Evolutionary conservation across 2,888 invertebrate genomes (phyloP).

Genomic region (Luperina nickerlii): DNA sequence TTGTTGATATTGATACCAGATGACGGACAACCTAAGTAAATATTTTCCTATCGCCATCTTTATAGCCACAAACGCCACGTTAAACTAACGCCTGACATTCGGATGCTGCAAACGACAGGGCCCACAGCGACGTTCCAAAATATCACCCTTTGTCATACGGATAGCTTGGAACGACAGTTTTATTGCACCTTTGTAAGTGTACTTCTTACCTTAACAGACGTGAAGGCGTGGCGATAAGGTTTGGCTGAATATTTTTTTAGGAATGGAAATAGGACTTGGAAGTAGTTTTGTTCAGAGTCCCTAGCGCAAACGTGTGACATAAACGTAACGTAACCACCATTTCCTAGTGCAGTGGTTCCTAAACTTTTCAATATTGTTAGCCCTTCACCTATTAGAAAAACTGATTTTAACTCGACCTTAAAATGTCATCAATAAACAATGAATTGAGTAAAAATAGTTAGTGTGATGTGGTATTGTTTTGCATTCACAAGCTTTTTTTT

Average conservation of each 20-base stretch:
- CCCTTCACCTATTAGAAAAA: no score
- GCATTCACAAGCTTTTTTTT: no score
- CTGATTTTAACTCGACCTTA: no score
- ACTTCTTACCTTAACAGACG: conserved; percentile 34
- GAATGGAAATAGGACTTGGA: neutral
- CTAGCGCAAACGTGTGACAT: neutral
- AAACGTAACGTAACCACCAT: neutral
- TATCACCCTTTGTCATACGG: conserved; percentile 59
- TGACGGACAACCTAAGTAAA: neutral
- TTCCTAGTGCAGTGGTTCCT: no score
- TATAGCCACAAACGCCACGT: conserved; percentile 42
- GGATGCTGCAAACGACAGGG: conserved; percentile 63
- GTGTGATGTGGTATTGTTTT: no score
- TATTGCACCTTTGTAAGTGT: conserved; percentile 30
- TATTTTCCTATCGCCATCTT: conserved; percentile 22
- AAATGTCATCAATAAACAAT: no score
- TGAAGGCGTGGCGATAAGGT: neutral
- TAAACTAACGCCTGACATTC: conserved; percentile 54
- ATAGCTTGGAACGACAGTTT: conserved; percentile 38
- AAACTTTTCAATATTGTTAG: no score
- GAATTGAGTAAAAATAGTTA: no score
- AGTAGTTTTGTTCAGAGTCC: neutral
- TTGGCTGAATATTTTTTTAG: neutral
- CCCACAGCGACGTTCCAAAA: conserved; percentile 46
- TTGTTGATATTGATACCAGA: no score